These are phyloP conservation scores for Labia minor DNA, from an alignment of 2,888 invertebrate species.

Conservation along the genomic window DNA sequence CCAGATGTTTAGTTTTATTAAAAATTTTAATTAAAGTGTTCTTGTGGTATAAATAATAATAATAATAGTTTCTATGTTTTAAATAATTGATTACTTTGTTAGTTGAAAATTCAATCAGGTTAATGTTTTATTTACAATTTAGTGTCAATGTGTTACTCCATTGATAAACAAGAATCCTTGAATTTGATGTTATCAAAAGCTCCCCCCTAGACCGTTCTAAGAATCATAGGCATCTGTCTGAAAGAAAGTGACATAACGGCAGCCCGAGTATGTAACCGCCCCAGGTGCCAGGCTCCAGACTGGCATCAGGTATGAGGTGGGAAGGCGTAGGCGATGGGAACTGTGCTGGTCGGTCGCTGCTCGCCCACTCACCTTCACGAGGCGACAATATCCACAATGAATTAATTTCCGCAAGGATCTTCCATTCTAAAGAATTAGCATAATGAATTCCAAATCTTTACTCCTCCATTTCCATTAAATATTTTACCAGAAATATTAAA, in stretches of 20 bases:
- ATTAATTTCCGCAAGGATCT: not conserved
- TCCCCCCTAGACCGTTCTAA: not conserved
- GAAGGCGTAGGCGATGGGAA: not conserved
- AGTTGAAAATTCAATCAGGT: no score
- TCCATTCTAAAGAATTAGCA: not conserved
- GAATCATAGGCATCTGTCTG: not conserved
- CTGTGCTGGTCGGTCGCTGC: not conserved
- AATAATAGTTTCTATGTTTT: no score
- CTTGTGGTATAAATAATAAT: no score
- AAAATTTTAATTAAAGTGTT: no score
- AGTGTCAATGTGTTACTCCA: no score
- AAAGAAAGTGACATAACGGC: conserved; percentile 13
- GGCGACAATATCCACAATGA: not conserved
- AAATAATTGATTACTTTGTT: no score
- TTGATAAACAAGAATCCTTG: no score
- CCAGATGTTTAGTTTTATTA: no score
- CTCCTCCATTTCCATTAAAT: not conserved
- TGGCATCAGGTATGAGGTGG: not conserved
- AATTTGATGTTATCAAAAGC: no score
- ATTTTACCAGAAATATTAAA: not conserved
- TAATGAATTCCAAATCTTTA: not conserved
- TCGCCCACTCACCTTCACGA: not conserved
- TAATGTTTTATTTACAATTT: no score
- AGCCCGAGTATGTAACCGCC: not conserved
- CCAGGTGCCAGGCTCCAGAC: not conserved